Conservation (phyloP, 1,140 invertebrate genomes). For the Ganaspis sp. region DNA sequence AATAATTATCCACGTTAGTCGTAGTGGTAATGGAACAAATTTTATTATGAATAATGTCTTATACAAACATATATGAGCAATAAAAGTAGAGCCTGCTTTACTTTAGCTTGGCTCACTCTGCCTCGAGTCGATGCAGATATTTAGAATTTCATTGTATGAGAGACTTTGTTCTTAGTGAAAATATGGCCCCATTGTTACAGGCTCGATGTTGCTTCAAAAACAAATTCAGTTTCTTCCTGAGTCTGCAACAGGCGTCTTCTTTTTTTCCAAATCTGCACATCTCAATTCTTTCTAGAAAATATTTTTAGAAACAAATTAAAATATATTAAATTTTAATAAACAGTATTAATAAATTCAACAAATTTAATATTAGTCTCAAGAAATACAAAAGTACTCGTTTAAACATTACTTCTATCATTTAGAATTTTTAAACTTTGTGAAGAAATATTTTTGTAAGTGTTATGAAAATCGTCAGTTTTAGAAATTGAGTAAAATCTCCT, state of each 20-base stretch:
- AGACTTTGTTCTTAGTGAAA: slow-evolving; percentile 67
- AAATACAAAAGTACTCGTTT: too few relatives aligned
- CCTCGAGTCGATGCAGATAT: slow-evolving; percentile 67
- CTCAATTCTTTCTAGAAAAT: not conserved
- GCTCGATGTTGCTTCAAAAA: slow-evolving; percentile 65
- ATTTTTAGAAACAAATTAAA: not conserved
- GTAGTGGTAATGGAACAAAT: slow-evolving; percentile 53
- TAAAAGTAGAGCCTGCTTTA: slow-evolving; percentile 68
- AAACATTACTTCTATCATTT: too few relatives aligned
- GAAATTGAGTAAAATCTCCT: too few relatives aligned
- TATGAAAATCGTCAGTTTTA: too few relatives aligned
- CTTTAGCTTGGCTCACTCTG: slow-evolving; percentile 52
- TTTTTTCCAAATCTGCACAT: slow-evolving; percentile 7
- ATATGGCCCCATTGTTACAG: slow-evolving; percentile 74
- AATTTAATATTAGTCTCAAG: too few relatives aligned
- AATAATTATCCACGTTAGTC: slow-evolving; percentile 54
- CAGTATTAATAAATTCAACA: too few relatives aligned
- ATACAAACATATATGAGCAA: slow-evolving; percentile 72
- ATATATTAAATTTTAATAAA: too few relatives aligned
- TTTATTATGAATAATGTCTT: slow-evolving; percentile 64
- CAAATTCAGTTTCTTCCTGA: slow-evolving; percentile 63
- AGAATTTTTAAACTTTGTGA: too few relatives aligned
- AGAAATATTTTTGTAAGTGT: too few relatives aligned
- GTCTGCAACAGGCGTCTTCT: slow-evolving; percentile 70
- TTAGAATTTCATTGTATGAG: slow-evolving; percentile 73